These are phyloP conservation scores for Steinernema scapterisci DNA, from an alignment of 2,888 invertebrate species.

Conservation along the genomic window DNA sequence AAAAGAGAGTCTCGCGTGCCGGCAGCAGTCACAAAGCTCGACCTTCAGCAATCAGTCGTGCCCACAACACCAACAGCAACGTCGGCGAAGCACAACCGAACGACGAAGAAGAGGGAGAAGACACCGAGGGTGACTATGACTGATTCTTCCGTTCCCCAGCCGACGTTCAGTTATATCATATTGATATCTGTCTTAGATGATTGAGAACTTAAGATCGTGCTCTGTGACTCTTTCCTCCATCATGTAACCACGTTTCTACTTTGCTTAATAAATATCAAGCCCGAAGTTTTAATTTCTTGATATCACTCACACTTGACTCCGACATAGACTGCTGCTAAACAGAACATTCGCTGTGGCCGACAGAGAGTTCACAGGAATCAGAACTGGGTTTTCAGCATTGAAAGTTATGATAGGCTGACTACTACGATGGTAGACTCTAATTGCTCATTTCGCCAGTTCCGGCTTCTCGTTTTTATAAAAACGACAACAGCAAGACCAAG, in stretches of 20 bases:
- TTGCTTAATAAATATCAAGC: constrained; percentile 5
- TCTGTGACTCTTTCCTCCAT: constrained; percentile 8
- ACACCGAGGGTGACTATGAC: constrained; percentile 27
- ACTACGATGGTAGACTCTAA: too few relatives aligned
- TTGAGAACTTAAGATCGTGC: neutral
- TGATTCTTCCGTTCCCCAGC: constrained; percentile 12
- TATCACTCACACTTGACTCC: too few relatives aligned
- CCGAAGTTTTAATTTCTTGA: too few relatives aligned
- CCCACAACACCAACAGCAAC: constrained; percentile 35
- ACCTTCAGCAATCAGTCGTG: constrained; percentile 35
- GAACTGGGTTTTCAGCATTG: too few relatives aligned
- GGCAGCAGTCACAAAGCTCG: constrained; percentile 42
- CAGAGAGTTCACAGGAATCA: too few relatives aligned
- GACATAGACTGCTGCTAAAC: too few relatives aligned
- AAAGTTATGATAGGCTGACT: too few relatives aligned
- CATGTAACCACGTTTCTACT: neutral
- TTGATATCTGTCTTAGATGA: constrained; percentile 21
- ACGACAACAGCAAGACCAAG: too few relatives aligned
- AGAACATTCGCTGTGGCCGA: too few relatives aligned
- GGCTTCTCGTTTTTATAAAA: too few relatives aligned
- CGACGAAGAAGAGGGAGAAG: constrained; percentile 13
- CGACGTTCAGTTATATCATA: constrained; percentile 13
- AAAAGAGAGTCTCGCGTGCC: constrained; percentile 36
- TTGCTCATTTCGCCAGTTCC: too few relatives aligned
- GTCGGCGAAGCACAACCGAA: constrained; percentile 20